phyloP scores from a whole-genome alignment of 2,113 vertebrate genomes.

The Tachuris rubrigastra region DNA sequence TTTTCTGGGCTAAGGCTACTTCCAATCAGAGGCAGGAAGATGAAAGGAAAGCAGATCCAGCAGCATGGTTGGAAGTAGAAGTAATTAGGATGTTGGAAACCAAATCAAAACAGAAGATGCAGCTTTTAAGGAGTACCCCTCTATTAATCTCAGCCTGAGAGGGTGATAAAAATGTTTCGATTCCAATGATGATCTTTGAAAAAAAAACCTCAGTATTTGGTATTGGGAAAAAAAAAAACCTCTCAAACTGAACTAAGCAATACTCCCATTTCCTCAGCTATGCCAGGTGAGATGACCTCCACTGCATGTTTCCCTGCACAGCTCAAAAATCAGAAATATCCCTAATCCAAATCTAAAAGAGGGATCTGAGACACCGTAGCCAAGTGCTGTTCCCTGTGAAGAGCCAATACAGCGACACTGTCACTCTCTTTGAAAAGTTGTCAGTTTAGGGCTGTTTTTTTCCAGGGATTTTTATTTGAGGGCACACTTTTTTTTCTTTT shows the following conservation, averaged over 20 bases:
- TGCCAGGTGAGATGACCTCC: background rate
- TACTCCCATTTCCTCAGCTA: background rate
- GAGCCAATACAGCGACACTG: background rate
- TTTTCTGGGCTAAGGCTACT: background rate
- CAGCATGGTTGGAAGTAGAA: background rate
- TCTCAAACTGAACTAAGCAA: background rate
- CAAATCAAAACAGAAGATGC: background rate
- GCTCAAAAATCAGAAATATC: background rate
- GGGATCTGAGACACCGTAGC: background rate
- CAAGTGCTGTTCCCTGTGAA: background rate
- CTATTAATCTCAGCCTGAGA: background rate
- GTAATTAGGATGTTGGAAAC: background rate
- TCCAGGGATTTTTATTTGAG: slow-evolving; percentile 3
- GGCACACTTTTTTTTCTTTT: background rate
- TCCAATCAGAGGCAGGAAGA: background rate
- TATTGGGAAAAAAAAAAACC: background rate
- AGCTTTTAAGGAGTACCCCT: background rate
- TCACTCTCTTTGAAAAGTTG: background rate
- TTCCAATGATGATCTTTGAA: background rate
- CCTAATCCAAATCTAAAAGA: background rate
- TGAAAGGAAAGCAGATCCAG: background rate
- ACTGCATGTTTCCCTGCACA: fast-evolving
- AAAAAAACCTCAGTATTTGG: background rate
- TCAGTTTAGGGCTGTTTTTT: background rate
- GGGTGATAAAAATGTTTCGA: background rate